These are phyloP conservation scores for Trypoxylon attenuatum DNA, from an alignment of 2,888 invertebrate genomes.

Conservation along the genomic window DNA sequence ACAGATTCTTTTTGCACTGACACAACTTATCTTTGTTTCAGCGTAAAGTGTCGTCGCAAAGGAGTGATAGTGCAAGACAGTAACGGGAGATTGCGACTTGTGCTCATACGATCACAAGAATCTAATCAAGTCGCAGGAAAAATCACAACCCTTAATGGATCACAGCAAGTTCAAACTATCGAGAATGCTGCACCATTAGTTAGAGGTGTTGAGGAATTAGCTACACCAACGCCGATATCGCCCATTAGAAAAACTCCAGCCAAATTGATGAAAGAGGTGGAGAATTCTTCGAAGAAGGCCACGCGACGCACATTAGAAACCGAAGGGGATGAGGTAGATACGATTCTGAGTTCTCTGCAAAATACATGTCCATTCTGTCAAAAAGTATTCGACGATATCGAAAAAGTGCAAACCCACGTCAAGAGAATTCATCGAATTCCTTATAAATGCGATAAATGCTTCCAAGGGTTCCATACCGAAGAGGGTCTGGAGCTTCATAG, in stretches of 20 bases:
- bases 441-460: slow-evolving; percentile 48
- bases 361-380: slow-evolving; percentile 54
- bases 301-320: background rate
- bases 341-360: slow-evolving; percentile 29
- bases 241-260: background rate
- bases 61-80: slow-evolving; percentile 18
- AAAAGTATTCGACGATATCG: slow-evolving; percentile 35
- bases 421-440: slow-evolving; percentile 41
- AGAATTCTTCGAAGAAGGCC: background rate
- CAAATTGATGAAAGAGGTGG: background rate
- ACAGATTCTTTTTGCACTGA: slow-evolving; percentile 25
- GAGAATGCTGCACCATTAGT: background rate
- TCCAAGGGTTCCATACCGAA: slow-evolving; percentile 35
- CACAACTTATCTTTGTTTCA: slow-evolving; percentile 53
- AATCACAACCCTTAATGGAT: background rate
- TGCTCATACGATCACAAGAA: slow-evolving; percentile 9
- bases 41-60: slow-evolving; percentile 35
- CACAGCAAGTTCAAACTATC: background rate
- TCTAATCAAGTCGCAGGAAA: background rate
- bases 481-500: slow-evolving; percentile 53
- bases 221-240: background rate
- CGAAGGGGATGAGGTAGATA: slow-evolving; percentile 26
- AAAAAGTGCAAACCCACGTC: slow-evolving; percentile 49
- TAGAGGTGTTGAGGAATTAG: background rate
- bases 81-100: slow-evolving; percentile 18